Percentiles rank a stretch among this genome's conserved stretches.
Evolutionary conservation across 2,888 invertebrate genomes (phyloP).

Genomic region (Parnassius orleans): DNA sequence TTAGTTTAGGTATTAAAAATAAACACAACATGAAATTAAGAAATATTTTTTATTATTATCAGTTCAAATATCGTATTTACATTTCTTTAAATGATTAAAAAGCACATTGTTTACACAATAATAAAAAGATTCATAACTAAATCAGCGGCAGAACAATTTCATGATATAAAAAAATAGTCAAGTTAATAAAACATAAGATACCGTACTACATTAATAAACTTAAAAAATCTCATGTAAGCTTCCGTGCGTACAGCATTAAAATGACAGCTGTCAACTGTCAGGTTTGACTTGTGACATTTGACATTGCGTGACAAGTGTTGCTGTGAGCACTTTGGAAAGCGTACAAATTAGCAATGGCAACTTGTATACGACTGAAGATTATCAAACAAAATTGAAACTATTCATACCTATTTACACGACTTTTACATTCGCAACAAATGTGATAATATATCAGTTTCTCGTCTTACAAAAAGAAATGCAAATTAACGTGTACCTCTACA

Average conservation of each 20-base stretch:
- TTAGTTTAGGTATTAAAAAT: slow-evolving; percentile 12
- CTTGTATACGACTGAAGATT: slow-evolving; percentile 55
- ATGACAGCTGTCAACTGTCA: slow-evolving; percentile 16
- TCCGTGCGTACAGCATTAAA: slow-evolving; percentile 9
- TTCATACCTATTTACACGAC: slow-evolving; percentile 48
- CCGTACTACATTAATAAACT: slow-evolving; percentile 40
- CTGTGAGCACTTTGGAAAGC: slow-evolving; percentile 35
- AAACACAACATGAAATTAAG: slow-evolving; percentile 64
- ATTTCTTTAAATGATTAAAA: slow-evolving; percentile 77
- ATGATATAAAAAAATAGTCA: slow-evolving; percentile 57
- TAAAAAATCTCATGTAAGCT: slow-evolving; percentile 39
- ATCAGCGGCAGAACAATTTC: slow-evolving; percentile 56
- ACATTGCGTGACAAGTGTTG: slow-evolving; percentile 4
- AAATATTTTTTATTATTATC: slow-evolving; percentile 81
- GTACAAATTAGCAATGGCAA: slow-evolving; percentile 58
- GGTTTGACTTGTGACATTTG: slow-evolving; percentile 11
- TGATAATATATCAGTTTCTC: slow-evolving; percentile 43
- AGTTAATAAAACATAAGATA: slow-evolving; percentile 55
- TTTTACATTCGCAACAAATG: slow-evolving; percentile 37
- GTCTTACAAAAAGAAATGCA: slow-evolving; percentile 50
- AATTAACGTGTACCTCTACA: slow-evolving; percentile 51
- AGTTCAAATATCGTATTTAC: slow-evolving; percentile 82
- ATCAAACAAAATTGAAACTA: slow-evolving; percentile 47
- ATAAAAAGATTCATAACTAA: slow-evolving; percentile 49
- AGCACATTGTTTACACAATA: slow-evolving; percentile 76